Conservation (phyloP, 2,888 invertebrate species). For the Nudaria mundana region DNA sequence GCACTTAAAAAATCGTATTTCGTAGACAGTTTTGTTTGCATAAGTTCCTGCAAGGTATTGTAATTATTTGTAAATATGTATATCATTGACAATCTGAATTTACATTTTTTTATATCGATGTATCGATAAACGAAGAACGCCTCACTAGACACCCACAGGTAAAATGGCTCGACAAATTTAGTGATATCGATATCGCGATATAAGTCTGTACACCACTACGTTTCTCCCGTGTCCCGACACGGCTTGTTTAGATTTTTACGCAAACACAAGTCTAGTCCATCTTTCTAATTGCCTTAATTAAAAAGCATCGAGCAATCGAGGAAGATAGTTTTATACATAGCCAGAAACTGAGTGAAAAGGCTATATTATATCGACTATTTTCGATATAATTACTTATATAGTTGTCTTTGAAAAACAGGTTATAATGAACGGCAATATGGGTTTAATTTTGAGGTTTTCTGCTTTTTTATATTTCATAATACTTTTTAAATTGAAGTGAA, state of each 20-base stretch:
- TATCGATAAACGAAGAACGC: no score
- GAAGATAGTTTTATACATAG: constrained; percentile 37
- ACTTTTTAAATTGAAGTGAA: no score
- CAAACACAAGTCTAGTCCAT: constrained; percentile 67
- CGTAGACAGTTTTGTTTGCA: no score
- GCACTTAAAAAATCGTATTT: no score
- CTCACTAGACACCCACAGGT: neutral
- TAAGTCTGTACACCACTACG: constrained; percentile 29
- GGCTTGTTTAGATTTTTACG: constrained; percentile 77
- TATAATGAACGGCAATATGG: no score
- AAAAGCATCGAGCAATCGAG: constrained; percentile 58
- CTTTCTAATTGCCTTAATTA: constrained; percentile 79
- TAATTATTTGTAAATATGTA: no score
- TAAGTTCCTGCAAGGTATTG: no score
- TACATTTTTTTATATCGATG: neutral
- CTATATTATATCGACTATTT: constrained; percentile 23
- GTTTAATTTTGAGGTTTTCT: no score
- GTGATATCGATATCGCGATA: constrained; percentile 23
- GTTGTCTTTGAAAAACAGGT: no score
- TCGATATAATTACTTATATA: no score
- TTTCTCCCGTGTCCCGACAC: constrained; percentile 49
- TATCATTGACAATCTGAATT: no score
- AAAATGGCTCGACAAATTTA: neutral
- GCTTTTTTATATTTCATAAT: no score
- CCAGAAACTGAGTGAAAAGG: constrained; percentile 12